Conservation (phyloP, 2,797 vertebrate genomes). For the Coregonus ussuriensis region DNA sequence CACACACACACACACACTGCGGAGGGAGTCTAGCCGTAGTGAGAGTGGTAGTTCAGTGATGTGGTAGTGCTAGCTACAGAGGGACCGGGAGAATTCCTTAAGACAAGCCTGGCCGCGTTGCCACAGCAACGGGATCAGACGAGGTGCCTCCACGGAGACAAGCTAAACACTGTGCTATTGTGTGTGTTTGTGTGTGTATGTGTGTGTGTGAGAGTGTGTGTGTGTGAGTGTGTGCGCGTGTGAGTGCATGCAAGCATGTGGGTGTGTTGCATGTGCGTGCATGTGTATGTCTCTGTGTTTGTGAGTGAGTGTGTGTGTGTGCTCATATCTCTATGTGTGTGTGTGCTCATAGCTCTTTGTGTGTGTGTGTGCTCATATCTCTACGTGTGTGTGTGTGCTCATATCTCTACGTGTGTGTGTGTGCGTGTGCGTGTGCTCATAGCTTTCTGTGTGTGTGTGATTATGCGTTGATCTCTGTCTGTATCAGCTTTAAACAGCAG, state of each 20-base stretch:
- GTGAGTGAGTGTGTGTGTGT: neutral
- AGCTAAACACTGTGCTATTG: constrained; percentile 27
- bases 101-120: constrained; percentile 51
- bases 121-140: constrained; percentile 55
- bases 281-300: constrained; percentile 1
- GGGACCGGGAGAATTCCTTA: constrained; percentile 42
- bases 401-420: too few relatives aligned
- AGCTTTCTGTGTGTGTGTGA: too few relatives aligned
- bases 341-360: too few relatives aligned
- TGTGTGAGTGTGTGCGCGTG: neutral
- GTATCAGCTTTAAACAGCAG: neutral
- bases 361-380: too few relatives aligned
- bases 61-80: neutral
- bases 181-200: neutral
- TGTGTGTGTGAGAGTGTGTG: neutral
- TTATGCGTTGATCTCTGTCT: neutral
- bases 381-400: too few relatives aligned
- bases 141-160: constrained; percentile 40
- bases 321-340: too few relatives aligned
- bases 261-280: neutral
- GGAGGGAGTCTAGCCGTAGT: neutral
- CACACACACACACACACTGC: neutral
- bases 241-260: neutral
- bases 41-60: neutral
- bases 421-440: too few relatives aligned